Evolutionary conservation across 1,140 invertebrate species (phyloP).

Genomic region (Scaptomyza graminum): DNA sequence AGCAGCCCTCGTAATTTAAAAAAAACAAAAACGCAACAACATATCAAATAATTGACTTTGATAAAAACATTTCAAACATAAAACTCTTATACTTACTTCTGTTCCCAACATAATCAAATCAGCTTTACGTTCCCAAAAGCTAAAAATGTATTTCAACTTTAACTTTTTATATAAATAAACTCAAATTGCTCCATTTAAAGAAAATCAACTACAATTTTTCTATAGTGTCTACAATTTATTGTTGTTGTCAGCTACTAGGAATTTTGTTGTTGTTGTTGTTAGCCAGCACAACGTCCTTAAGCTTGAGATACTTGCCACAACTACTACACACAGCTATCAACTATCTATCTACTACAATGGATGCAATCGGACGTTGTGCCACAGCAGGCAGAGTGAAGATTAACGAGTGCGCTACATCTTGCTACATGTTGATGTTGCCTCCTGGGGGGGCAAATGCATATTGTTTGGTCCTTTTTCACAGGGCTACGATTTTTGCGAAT

Average conservation of each 20-base stretch:
- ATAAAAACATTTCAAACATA: neutral
- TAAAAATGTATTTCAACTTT: neutral
- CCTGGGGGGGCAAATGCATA: constrained; percentile 66
- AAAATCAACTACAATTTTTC: neutral
- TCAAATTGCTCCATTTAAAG: constrained; percentile 1
- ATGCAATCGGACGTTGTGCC: constrained; percentile 19
- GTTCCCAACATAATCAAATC: too few relatives aligned
- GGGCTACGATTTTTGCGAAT: too few relatives aligned
- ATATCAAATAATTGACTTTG: neutral
- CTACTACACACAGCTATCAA: constrained; percentile 17
- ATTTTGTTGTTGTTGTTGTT: too few relatives aligned
- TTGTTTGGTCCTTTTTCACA: constrained; percentile 15
- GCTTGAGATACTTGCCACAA: constrained; percentile 10
- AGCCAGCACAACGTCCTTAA: constrained; percentile 29
- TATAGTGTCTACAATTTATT: constrained; percentile 27
- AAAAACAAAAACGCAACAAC: too few relatives aligned
- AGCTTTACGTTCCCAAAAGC: neutral
- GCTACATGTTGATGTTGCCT: neutral
- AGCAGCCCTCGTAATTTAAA: neutral
- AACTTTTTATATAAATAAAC: constrained; percentile 33
- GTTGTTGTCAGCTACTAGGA: constrained; percentile 28
- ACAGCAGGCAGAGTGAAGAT: constrained; percentile 23
- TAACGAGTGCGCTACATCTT: constrained; percentile 34
- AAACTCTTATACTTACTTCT: too few relatives aligned
- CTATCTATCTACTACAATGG: constrained; percentile 1